phyloP scores from a whole-genome alignment of 1,140 invertebrate genomes.

The Dendroctonus ponderosae region DNA sequence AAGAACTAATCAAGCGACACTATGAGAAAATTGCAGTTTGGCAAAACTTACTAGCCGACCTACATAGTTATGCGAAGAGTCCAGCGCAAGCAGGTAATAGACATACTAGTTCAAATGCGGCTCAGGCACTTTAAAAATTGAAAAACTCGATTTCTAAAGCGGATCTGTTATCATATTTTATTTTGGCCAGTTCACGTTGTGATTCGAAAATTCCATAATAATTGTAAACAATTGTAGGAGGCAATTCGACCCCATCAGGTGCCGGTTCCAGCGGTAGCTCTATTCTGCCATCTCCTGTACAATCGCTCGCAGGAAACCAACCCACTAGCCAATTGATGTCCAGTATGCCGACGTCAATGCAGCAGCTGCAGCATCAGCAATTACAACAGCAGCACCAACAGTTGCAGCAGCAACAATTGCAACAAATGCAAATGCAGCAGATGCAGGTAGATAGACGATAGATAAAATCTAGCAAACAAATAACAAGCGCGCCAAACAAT shows the following conservation, averaged over 20 bases:
- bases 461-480: background rate
- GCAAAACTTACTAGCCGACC: constrained; percentile 81
- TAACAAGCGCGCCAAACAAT: background rate
- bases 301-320: constrained; percentile 39
- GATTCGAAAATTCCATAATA: background rate
- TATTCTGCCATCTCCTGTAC: constrained; percentile 39
- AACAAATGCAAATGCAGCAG: constrained; percentile 48
- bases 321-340: constrained; percentile 43
- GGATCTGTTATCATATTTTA: constrained; percentile 5
- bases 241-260: constrained; percentile 21
- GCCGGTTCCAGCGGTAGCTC: constrained; percentile 26
- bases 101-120: too few species aligned
- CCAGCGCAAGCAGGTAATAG: constrained; percentile 52
- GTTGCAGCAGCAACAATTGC: constrained; percentile 53
- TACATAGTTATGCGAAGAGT: constrained; percentile 58
- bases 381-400: constrained; percentile 56
- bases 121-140: too few species aligned
- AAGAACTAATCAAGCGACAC: constrained; percentile 82
- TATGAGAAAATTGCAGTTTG: constrained; percentile 87
- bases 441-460: constrained; percentile 50
- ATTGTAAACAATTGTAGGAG: constrained; percentile 10
- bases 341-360: constrained; percentile 40
- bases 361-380: constrained; percentile 58
- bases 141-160: constrained; percentile 1
- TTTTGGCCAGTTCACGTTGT: background rate